These are phyloP conservation scores for Apis dorsata DNA, from an alignment of 1,140 invertebrate species.

Conservation along the genomic window DNA sequence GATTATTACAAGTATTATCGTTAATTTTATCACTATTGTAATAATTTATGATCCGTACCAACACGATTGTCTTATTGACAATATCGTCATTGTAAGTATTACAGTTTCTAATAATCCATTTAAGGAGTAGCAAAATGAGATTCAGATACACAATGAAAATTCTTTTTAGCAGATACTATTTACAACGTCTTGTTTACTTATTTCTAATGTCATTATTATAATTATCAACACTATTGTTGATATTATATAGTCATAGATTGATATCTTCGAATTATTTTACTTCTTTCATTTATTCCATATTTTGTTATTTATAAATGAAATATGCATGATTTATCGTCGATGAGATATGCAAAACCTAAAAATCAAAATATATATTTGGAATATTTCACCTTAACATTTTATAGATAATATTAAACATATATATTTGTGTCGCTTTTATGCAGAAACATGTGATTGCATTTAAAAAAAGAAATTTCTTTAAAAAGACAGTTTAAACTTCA, in stretches of 20 bases:
- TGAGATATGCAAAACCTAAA: background rate
- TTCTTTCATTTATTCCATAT: background rate
- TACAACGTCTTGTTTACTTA: slow-evolving; percentile 16
- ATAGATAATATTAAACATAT: background rate
- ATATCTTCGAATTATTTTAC: background rate
- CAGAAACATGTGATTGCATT: slow-evolving; percentile 1
- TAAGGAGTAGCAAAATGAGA: slow-evolving; percentile 29
- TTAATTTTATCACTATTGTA: slow-evolving; percentile 68
- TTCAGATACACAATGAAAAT: slow-evolving; percentile 9
- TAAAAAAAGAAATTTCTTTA: background rate
- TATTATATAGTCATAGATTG: slow-evolving; percentile 15
- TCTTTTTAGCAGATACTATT: background rate
- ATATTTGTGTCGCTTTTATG: background rate
- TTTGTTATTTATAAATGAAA: background rate
- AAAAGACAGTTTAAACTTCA: background rate
- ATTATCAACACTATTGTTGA: slow-evolving; percentile 22
- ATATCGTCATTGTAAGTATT: slow-evolving; percentile 57
- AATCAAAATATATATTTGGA: slow-evolving; percentile 4
- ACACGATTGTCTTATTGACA: slow-evolving; percentile 54
- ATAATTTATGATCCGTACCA: slow-evolving; percentile 66
- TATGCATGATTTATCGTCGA: background rate
- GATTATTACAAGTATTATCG: slow-evolving; percentile 72
- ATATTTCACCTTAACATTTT: background rate
- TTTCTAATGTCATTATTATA: slow-evolving; percentile 12
- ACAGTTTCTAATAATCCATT: slow-evolving; percentile 45